These are phyloP conservation scores for Thunnus maccoyii DNA, from an alignment of 2,113 vertebrate species.

Conservation along the genomic window DNA sequence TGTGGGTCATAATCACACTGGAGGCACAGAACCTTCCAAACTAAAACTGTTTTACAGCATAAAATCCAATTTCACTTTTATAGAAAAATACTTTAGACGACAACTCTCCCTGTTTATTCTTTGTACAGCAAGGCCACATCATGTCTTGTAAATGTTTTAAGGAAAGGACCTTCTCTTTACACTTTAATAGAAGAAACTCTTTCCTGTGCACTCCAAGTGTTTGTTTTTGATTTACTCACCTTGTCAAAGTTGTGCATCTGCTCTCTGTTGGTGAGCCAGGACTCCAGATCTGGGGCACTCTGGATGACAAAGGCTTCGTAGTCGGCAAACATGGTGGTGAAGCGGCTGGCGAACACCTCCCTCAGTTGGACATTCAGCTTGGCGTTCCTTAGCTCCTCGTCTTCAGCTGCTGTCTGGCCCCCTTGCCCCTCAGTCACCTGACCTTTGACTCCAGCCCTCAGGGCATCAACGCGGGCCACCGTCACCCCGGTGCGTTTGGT, in stretches of 20 bases:
- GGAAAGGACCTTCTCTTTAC: too few species aligned
- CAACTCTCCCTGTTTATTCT: background rate
- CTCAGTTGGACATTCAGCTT: constrained; percentile 92
- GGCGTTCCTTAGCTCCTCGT: constrained; percentile 88
- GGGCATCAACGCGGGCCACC: constrained; percentile 86
- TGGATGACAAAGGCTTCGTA: constrained; percentile 96
- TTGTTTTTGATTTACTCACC: constrained; percentile 79
- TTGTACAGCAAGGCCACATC: too few species aligned
- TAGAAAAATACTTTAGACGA: background rate
- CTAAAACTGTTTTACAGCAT: background rate
- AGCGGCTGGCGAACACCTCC: constrained; percentile 92
- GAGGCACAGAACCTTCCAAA: background rate
- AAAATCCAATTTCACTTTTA: background rate
- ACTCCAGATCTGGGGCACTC: constrained; percentile 90
- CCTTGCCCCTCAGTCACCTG: constrained; percentile 56
- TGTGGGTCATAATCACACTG: background rate
- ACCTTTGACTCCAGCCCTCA: constrained; percentile 69
- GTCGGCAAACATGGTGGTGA: constrained; percentile 92
- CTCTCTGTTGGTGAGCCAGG: constrained; percentile 93
- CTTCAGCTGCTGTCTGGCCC: constrained; percentile 81
- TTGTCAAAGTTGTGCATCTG: constrained; percentile 98
- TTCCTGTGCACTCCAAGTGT: too few species aligned
- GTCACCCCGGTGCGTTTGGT: constrained; percentile 90
- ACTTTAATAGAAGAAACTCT: too few species aligned
- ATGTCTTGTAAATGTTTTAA: too few species aligned